Percentiles rank a stretch among this genome's conserved stretches.
Evolutionary conservation across 2,797 vertebrate genomes (phyloP).

Genomic region (Sebastes vulpes): DNA sequence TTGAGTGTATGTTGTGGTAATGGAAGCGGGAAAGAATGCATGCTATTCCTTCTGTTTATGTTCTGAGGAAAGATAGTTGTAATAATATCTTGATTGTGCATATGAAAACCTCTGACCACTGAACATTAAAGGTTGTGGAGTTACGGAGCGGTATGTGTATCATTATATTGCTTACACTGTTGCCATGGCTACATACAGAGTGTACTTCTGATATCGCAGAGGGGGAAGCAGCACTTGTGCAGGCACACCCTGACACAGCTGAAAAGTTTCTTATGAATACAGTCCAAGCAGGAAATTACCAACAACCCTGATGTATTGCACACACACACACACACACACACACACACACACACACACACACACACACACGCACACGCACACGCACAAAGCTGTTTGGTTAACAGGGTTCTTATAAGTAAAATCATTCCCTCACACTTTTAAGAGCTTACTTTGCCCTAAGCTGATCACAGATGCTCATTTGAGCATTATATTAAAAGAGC

Average conservation of each 20-base stretch:
- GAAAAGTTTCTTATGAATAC: conserved; percentile 54
- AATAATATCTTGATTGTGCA: background rate
- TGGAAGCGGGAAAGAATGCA: background rate
- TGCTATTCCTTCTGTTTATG: no score
- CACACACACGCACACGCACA: background rate
- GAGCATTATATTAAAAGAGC: background rate
- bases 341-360: background rate
- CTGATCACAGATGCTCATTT: background rate
- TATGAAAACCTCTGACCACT: background rate
- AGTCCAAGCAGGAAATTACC: conserved; percentile 72
- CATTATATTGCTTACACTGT: conserved; percentile 38
- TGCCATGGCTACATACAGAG: conserved; percentile 50
- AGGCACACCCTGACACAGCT: conserved; percentile 63
- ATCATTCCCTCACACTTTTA: background rate
- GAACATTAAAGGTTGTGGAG: background rate
- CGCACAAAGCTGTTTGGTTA: background rate
- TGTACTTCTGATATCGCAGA: conserved; percentile 31
- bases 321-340: background rate
- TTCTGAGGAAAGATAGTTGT: background rate
- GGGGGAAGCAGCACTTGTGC: conserved; percentile 29
- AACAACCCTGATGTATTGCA: conserved; percentile 18
- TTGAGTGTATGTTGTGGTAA: background rate
- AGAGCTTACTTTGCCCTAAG: background rate
- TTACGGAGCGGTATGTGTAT: background rate
- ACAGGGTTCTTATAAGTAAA: no score